Evolutionary conservation across 2,797 vertebrate species (phyloP), one percentile per base, ranked within the genome.

Genomic region (Anguilla anguilla): DNA sequence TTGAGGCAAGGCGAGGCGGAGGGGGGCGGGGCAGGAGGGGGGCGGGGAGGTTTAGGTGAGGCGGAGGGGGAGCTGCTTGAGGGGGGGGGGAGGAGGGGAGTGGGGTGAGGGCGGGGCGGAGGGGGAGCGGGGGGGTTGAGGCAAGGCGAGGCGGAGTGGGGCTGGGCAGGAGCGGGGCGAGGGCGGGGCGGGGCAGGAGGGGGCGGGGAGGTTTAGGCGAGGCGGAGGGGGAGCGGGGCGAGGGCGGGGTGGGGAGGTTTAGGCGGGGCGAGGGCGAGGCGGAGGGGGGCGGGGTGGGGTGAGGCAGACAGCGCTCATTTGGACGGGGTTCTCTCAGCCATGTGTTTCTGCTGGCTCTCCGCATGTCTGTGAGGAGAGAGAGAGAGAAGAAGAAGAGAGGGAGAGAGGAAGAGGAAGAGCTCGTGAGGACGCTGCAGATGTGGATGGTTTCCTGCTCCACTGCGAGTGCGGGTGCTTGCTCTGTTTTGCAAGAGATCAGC

Each of bases 321-420:
- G 84, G 98, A 96, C 0, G 97, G 96, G 95, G 97, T 98, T 94
- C 96, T 98, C 96, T 99, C 98, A 88, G 98, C 97, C 98, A 99
- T 94, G 96, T 99, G 98, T 96, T 98, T 99, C 96, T 99, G 98
- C 96, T 99, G 98, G 90, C 98, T 99, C 94, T 99, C 98, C 2
- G 98, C 98, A 86, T 99, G 98, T 94, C 98, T 99, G 95, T 17
- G 72, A 55, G 25, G 74, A 57, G 64, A 61, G 3, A 28, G 79
- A 90, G 17, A 89, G 13, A 90, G 19, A 90, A 11, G 19, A 10
- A 4, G 1, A 51, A 10, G 10, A 10, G 51, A 51, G 51, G 51
- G 10, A 55, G 3, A 90, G 17, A 89, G 15, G 91, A 25, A 6
- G 13, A 67, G 77, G n/a, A 90, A 43, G 49, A 43, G 22, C 9